A percentile compares a stretch with the other conserved stretches of the same genome.
These are phyloP conservation scores for Dipodomys spectabilis DNA, from an alignment of 2,113 vertebrate species.

Conservation along the genomic window DNA sequence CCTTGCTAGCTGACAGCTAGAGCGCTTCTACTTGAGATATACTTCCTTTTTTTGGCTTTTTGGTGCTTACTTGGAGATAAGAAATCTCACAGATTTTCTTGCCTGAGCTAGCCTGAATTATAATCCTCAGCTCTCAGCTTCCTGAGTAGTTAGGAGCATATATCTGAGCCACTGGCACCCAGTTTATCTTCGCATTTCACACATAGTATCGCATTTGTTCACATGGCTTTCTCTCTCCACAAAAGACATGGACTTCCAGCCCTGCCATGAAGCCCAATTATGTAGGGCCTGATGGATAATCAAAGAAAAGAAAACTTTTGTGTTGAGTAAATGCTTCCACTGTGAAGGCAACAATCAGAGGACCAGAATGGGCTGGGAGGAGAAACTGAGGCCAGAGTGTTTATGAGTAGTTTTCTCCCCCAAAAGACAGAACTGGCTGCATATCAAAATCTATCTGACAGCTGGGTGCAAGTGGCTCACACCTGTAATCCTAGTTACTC, in stretches of 20 bases:
- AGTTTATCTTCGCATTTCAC: background rate
- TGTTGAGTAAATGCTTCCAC: background rate
- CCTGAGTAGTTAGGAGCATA: no score
- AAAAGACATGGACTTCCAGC: background rate
- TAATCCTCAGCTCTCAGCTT: no score
- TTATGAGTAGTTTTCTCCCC: background rate
- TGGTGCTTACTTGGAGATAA: no score
- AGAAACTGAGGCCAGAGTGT: conserved; percentile 9
- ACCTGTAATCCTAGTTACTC: no score
- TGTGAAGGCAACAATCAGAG: conserved; percentile 3
- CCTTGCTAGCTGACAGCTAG: no score
- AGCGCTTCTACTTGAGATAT: no score
- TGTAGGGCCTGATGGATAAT: background rate
- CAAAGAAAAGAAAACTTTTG: background rate
- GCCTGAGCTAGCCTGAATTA: no score
- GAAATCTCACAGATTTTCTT: no score
- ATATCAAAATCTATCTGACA: conserved; percentile 16
- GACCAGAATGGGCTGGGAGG: background rate
- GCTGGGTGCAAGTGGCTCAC: background rate
- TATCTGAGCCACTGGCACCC: no score
- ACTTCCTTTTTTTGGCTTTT: no score
- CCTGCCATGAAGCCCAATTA: background rate
- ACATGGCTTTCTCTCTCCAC: background rate
- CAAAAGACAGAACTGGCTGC: background rate
- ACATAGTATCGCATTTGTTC: conserved; percentile 13